Base-by-base conservation (phyloP, 2,113 vertebrate genomes). In the Oceanites oceanicus region DNA sequence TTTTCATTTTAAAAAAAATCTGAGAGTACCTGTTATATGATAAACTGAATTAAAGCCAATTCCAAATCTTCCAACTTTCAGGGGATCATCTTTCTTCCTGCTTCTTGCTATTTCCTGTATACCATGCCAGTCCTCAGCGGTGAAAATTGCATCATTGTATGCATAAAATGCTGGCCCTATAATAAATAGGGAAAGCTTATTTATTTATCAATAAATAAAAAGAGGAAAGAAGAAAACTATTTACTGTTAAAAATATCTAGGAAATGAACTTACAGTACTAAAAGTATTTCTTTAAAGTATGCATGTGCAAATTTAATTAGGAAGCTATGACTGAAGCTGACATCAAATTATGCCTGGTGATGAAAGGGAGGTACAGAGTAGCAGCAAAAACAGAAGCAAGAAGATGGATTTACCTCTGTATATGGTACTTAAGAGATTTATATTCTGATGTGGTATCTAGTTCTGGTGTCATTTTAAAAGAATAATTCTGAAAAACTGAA, bases 11-110 rank as follows among this genome's bases (percentile, higher is more conserved):
- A n/a, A n/a, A n/a, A n/a, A 30, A 81, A 66, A 56, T 91, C 50
- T 77, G 22, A 92, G 49, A 76, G 85, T 94, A 99, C 99, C 99
- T 98, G 99, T 99, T 97, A 99, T 99, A 96, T 99, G 99, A 96
- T 99, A 99, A 81, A 99, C 99, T 79, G 99, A 99, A 97, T 99
- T 99, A 98, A 99, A 99, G 44, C 99, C 99, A 90, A 99, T 99
- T 91, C 99, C 99, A 97, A 99, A 99, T 98, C 99, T 98, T 93
- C 99, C 99, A 85, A 99, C 99, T 98, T 99, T 99, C 92, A 99
- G 95, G 6, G 99, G 99, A 90, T 99, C 99, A 56, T 99, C 99
- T 97, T 99, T 99, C 94, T 99, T 99, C 91, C 99, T 98, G 96
- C 99, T 99, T 73, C 99, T 98, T 32, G 99, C 99, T 90, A 99